Conservation (phyloP, 2,888 invertebrate species). For the Mactromeris polynyma region DNA sequence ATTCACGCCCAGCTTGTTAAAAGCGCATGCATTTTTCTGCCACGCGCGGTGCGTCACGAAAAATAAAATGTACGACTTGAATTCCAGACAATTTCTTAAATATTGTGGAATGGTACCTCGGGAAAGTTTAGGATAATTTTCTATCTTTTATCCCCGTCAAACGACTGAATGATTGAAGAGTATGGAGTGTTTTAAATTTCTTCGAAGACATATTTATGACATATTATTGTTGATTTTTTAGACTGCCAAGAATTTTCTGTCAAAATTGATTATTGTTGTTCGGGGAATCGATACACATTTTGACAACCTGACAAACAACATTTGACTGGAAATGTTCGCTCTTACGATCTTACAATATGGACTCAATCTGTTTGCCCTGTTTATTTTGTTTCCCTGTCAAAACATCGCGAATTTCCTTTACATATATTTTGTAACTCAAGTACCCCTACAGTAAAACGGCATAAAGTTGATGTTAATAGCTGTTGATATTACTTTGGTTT, state of each 20-base stretch:
- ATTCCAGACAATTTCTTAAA: conserved; percentile 15
- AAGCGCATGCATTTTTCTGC: background rate
- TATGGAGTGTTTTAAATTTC: conserved; percentile 20
- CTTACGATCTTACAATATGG: conserved; percentile 51
- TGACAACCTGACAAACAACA: conserved; percentile 46
- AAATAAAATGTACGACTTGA: background rate
- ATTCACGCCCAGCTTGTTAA: conserved; percentile 19
- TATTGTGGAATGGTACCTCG: background rate
- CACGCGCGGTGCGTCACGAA: conserved; percentile 4
- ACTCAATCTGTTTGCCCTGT: conserved; percentile 56
- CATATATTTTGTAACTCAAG: conserved; percentile 66
- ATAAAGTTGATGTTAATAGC: conserved; percentile 62
- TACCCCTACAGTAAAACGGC: conserved; percentile 49
- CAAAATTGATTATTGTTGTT: conserved; percentile 45
- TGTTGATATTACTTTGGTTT: conserved; percentile 65
- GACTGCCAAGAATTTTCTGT: conserved; percentile 33
- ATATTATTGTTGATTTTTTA: conserved; percentile 38
- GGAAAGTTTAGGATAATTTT: background rate
- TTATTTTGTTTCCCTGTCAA: conserved; percentile 65
- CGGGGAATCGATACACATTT: conserved; percentile 41
- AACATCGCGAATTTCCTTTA: conserved; percentile 58
- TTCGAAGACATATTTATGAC: conserved; percentile 34
- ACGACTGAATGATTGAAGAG: background rate
- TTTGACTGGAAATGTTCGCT: conserved; percentile 45
- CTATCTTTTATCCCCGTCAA: background rate